Conservation (phyloP, 2,797 vertebrate genomes). For the Ptychobarbus kaznakovi region DNA sequence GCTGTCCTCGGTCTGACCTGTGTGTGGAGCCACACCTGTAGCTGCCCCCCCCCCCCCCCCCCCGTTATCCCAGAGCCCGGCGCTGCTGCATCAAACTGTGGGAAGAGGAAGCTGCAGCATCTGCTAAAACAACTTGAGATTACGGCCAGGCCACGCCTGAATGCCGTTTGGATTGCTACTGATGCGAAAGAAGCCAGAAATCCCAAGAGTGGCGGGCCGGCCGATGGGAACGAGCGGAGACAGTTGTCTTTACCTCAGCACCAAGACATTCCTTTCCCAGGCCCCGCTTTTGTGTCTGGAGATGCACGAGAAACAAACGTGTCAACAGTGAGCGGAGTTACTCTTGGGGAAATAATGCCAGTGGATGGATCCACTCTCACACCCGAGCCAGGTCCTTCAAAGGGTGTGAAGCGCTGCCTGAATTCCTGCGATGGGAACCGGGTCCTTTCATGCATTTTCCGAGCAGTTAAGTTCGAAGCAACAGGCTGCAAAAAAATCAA, state of each 20-base stretch:
- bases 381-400: constrained; percentile 51
- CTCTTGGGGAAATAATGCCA: constrained; percentile 72
- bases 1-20: constrained; percentile 68
- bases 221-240: constrained; percentile 80
- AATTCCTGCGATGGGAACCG: constrained; percentile 62
- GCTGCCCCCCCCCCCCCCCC: constrained; percentile 59
- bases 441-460: constrained; percentile 43
- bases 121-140: constrained; percentile 87
- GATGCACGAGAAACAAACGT: constrained; percentile 80
- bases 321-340: constrained; percentile 72
- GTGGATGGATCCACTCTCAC: constrained; percentile 63
- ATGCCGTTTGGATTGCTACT: constrained; percentile 82
- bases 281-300: constrained; percentile 79
- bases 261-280: constrained; percentile 89
- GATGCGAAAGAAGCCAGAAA: constrained; percentile 84
- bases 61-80: constrained; percentile 79
- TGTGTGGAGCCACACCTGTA: constrained; percentile 79
- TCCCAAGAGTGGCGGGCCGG: constrained; percentile 77
- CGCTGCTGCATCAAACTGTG: constrained; percentile 83
- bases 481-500: constrained; percentile 69
- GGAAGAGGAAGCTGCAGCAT: constrained; percentile 88
- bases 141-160: constrained; percentile 81
- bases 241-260: constrained; percentile 85
- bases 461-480: constrained; percentile 63
- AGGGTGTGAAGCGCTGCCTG: constrained; percentile 40